phyloP scores from a whole-genome alignment of 2,888 invertebrate genomes.

The Muschampia staudingeri region DNA sequence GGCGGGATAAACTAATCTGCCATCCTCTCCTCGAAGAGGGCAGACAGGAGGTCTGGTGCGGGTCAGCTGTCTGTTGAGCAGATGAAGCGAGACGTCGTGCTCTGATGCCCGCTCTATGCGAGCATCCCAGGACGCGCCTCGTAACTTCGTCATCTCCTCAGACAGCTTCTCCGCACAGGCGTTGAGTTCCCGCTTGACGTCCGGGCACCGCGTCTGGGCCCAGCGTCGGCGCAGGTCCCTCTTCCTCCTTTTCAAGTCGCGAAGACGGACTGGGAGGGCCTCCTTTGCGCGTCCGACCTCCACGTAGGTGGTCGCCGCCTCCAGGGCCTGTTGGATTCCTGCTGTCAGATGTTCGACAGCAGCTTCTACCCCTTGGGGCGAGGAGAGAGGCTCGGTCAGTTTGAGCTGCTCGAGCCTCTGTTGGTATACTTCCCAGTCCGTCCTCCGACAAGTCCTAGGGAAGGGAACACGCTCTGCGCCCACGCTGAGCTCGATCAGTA shows the following conservation, averaged over 20 bases:
- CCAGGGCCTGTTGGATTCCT: background rate
- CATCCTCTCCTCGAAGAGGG: background rate
- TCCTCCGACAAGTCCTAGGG: background rate
- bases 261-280: too few relatives aligned
- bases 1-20: background rate
- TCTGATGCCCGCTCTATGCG: background rate
- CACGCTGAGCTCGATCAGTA: background rate
- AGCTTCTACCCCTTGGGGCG: slow-evolving; percentile 1
- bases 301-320: background rate
- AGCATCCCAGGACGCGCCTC: background rate
- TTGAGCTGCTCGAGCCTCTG: accelerated
- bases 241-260: background rate
- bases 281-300: background rate
- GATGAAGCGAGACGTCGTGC: background rate
- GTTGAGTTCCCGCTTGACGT: slow-evolving; percentile 6
- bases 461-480: background rate
- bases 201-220: background rate
- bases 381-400: background rate
- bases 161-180: background rate
- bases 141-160: slow-evolving; percentile 9
- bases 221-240: background rate
- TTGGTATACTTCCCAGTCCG: background rate
- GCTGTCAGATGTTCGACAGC: background rate
- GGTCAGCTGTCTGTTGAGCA: slow-evolving; percentile 22
- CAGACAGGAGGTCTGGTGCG: background rate